Evolutionary conservation across 1,140 invertebrate genomes (phyloP).

Genomic region (Aricia agestis): DNA sequence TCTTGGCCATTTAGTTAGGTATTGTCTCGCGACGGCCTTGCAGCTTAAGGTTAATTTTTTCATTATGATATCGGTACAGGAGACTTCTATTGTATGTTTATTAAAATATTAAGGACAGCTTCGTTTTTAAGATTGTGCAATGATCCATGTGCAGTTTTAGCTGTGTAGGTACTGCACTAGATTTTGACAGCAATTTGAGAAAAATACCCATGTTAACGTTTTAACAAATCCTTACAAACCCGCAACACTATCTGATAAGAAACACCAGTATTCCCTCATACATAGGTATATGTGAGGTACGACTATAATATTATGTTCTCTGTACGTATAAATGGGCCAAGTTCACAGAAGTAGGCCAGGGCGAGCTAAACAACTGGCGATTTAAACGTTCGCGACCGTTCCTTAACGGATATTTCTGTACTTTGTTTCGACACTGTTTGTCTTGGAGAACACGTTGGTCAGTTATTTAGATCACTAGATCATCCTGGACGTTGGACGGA

Average conservation of each 20-base stretch:
- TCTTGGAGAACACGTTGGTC: not conserved
- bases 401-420: constrained; percentile 15
- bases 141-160: not conserved
- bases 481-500: not conserved
- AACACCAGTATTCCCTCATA: not conserved
- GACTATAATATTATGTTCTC: constrained; percentile 1
- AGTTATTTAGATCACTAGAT: not conserved
- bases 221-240: not conserved
- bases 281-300: not conserved
- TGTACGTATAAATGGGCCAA: constrained; percentile 8
- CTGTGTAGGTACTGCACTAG: too few species aligned
- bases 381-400: not conserved
- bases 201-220: not conserved
- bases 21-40: constrained; percentile 8
- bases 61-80: not conserved
- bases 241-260: not conserved
- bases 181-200: too few species aligned
- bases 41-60: constrained; percentile 4
- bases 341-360: constrained; percentile 11
- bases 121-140: not conserved
- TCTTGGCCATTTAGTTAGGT: constrained; percentile 12
- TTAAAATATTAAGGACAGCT: constrained; percentile 4
- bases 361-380: constrained; percentile 11
- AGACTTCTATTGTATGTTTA: constrained; percentile 1
- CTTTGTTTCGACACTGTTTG: constrained; percentile 4